Base-by-base conservation (phyloP, 2,888 invertebrate genomes). In the Megastigmus dorsalis region DNA sequence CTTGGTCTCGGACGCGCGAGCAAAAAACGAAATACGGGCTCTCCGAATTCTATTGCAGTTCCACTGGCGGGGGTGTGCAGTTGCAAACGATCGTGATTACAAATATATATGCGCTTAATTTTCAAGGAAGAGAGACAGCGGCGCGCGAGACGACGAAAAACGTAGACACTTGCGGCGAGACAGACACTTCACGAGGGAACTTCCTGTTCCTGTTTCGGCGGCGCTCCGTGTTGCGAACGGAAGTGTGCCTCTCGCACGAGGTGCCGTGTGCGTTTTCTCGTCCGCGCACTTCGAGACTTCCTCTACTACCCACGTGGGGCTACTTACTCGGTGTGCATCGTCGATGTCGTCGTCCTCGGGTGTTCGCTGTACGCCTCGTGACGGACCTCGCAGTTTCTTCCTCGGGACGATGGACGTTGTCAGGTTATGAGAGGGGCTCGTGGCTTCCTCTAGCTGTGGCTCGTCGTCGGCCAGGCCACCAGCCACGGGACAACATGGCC, bases 171-270 rank as follows among this genome's bases (percentile, higher is more conserved):
- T 43, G 55, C 23, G 57, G 2, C 26, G 41, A 52, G 79, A n/a
- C n/a, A n/a, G n/a, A n/a, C n/a, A n/a, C n/a, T 30, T 30, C 5
- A 18, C 60, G 48, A 54, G 82, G 82, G 83, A 84, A 88, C 88
- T 88, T 88, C 87, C 88, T 88, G 87, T 88, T 88, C 87, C 88
- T 88, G 88, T 87, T 81, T 72, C 76, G 76, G 57, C 57, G 36
- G 55, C 43, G 30, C 55, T 18, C 66, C 74, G 55, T 41, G 62
- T 55, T 62, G 66, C 55, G 23, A 60, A 50, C 75, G 76, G 76
- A 76, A 76, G 76, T 76, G 41, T 43, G 54, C 36, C 43, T 28
- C 30, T n/a, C 5, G 50, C 67, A 33, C 50, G 63, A 67, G 71
- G 50, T 62, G 43, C 65, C 10, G 15, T 10, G 1, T 18, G 20